phyloP scores from a whole-genome alignment of 2,113 vertebrate species.

The Zosterops borbonicus region DNA sequence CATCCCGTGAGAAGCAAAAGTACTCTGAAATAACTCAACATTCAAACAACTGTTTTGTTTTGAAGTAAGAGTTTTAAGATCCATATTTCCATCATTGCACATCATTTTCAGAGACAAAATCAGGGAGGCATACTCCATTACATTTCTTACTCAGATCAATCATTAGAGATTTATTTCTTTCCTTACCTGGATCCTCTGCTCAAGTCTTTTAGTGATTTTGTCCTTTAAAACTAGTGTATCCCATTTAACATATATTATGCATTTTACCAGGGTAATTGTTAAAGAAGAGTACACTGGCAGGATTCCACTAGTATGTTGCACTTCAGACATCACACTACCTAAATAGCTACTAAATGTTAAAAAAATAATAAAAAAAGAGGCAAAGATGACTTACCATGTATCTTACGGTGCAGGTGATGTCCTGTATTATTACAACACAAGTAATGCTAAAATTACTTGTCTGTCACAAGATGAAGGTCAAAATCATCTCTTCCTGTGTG shows the following conservation, averaged over 20 bases:
- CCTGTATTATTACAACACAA: not conserved
- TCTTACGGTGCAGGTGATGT: not conserved
- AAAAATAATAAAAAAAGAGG: not conserved
- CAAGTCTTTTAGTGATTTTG: not conserved
- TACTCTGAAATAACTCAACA: not conserved
- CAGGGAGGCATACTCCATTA: not conserved
- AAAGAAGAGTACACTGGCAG: not conserved
- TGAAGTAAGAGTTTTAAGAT: not conserved
- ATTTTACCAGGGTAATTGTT: not conserved
- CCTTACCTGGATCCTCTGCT: not conserved
- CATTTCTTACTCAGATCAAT: not conserved
- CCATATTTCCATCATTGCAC: not conserved
- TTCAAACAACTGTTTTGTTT: not conserved
- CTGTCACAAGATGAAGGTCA: not conserved
- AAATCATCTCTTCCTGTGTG: slow-evolving; percentile 50
- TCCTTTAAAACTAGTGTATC: not conserved
- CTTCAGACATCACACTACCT: not conserved
- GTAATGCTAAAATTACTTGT: not conserved
- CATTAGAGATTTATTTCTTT: not conserved
- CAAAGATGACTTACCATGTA: slow-evolving; percentile 35
- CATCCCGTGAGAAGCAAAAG: not conserved
- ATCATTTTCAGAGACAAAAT: not conserved
- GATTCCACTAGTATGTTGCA: not conserved
- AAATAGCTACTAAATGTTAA: not conserved
- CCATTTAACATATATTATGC: not conserved